Percentiles rank a stretch among this genome's conserved stretches.
phyloP scores from a whole-genome alignment of 1,140 invertebrate genomes.

The Pseudomyrmex flavicornis region DNA sequence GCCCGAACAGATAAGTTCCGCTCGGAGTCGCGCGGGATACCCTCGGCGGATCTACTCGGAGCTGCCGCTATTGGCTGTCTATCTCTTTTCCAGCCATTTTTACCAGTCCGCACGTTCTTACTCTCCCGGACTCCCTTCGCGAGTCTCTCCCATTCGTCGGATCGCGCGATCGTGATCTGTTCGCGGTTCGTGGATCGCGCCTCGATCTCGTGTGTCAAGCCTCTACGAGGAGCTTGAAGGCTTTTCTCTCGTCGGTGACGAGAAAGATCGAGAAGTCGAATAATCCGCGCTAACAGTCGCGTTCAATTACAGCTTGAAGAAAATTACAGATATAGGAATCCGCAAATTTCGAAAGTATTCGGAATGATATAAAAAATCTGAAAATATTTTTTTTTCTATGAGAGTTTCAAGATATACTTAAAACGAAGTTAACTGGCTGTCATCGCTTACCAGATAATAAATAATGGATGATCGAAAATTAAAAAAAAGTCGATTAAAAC shows the following conservation, averaged over 20 bases:
- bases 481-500: not conserved
- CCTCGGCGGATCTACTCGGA: slow-evolving; percentile 51
- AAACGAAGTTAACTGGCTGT: too few species aligned
- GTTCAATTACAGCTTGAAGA: too few species aligned
- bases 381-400: too few species aligned
- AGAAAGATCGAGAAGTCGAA: slow-evolving; percentile 35
- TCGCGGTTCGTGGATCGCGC: slow-evolving; percentile 38
- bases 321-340: too few species aligned
- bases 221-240: not conserved
- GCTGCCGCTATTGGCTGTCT: slow-evolving; percentile 48
- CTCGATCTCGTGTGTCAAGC: slow-evolving; percentile 40
- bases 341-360: too few species aligned
- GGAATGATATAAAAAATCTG: too few species aligned
- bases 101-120: slow-evolving; percentile 14
- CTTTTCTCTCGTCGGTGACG: not conserved
- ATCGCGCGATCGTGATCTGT: slow-evolving; percentile 59
- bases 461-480: not conserved
- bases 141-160: slow-evolving; percentile 4
- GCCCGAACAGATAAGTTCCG: slow-evolving; percentile 67
- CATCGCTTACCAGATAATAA: too few species aligned
- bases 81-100: slow-evolving; percentile 67
- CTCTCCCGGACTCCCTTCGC: not conserved
- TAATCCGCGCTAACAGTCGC: not conserved
- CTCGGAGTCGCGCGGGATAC: slow-evolving; percentile 56
- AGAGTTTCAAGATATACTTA: too few species aligned